Evolutionary conservation across 1,140 invertebrate genomes (phyloP).

Genomic region (Drosophila sp.): DNA sequence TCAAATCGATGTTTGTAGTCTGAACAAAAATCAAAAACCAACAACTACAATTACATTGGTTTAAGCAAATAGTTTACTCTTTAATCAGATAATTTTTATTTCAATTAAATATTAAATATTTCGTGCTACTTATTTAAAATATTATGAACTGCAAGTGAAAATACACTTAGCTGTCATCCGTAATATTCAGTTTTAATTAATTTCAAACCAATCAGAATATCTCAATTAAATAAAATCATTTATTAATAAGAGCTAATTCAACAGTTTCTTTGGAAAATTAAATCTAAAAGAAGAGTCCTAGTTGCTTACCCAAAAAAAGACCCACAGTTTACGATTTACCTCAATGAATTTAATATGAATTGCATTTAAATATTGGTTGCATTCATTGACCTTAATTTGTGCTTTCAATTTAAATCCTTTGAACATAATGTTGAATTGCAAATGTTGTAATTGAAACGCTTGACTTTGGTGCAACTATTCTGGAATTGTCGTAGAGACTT

Average conservation of each 20-base stretch:
- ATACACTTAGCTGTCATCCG: too few species aligned
- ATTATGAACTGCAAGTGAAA: too few species aligned
- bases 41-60: neutral
- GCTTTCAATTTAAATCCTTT: neutral
- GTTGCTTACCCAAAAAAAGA: too few species aligned
- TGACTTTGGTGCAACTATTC: neutral
- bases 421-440: neutral
- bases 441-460: neutral
- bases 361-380: neutral
- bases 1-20: constrained; percentile 41
- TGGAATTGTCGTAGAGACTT: constrained; percentile 5
- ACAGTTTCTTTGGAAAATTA: too few species aligned
- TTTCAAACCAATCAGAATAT: too few species aligned
- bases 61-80: constrained; percentile 20
- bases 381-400: constrained; percentile 1
- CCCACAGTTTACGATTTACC: too few species aligned
- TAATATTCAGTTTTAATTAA: too few species aligned
- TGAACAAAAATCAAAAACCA: constrained; percentile 22
- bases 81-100: constrained; percentile 26
- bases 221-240: too few species aligned
- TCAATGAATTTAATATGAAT: neutral
- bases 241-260: too few species aligned
- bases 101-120: neutral
- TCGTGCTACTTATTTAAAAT: neutral
- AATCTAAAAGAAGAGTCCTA: too few species aligned